Conservation (phyloP, 2,888 invertebrate genomes). For the Micropterix aruncella region DNA sequence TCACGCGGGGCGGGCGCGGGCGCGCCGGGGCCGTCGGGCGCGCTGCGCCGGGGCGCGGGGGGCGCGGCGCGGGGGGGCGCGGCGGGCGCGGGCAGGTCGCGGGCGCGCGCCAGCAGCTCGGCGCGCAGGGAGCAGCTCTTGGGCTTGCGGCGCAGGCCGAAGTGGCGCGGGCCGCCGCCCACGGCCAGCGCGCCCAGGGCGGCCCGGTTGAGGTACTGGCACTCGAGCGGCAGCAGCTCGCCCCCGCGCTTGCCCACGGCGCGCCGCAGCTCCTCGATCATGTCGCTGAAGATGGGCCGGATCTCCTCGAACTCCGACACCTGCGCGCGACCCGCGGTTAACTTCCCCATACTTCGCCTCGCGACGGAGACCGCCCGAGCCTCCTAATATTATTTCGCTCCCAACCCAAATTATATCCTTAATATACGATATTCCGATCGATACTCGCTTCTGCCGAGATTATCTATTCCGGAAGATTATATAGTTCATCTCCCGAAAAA, state of each 20-base stretch:
- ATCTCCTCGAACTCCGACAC: constrained; percentile 76
- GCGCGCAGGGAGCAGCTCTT: constrained; percentile 85
- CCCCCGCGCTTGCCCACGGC: constrained; percentile 75
- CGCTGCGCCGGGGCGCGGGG: constrained; percentile 75
- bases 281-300: constrained; percentile 77
- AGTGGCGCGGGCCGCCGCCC: constrained; percentile 56
- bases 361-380: too few species aligned
- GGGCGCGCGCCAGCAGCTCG: constrained; percentile 82
- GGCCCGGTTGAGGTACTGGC: constrained; percentile 90
- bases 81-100: constrained; percentile 76
- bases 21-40: too few species aligned
- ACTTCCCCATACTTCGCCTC: too few species aligned
- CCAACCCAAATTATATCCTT: too few species aligned
- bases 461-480: too few species aligned
- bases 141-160: constrained; percentile 83
- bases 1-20: too few species aligned
- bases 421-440: too few species aligned
- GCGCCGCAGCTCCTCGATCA: constrained; percentile 72
- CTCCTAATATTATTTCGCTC: too few species aligned
- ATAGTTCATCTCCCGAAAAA: too few species aligned
- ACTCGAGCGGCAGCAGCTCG: constrained; percentile 86
- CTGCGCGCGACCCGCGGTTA: too few species aligned
- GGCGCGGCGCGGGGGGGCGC: constrained; percentile 82
- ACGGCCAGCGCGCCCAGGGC: constrained; percentile 37
- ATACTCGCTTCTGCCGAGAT: too few species aligned